phyloP scores from a whole-genome alignment of 2,888 invertebrate genomes.

The Epinotia brunnichana region DNA sequence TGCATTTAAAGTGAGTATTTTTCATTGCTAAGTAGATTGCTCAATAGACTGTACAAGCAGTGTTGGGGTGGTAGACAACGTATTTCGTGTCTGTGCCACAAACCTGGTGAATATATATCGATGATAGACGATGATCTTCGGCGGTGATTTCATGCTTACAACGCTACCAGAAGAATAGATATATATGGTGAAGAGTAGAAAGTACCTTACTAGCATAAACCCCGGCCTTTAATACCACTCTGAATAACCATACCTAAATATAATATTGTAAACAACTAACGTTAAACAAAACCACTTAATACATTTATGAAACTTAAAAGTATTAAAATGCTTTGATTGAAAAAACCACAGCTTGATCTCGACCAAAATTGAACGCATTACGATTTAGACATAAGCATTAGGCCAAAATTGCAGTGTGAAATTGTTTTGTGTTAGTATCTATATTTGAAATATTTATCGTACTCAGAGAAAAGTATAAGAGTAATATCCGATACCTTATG shows the following conservation, averaged over 20 bases:
- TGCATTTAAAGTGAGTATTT: no score
- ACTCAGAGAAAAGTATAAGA: not conserved
- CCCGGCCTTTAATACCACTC: not conserved
- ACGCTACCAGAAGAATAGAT: no score
- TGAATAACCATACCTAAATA: not conserved
- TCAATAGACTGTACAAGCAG: no score
- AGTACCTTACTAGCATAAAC: not conserved
- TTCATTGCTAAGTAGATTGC: no score
- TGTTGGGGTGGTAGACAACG: not conserved
- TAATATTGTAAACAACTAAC: not conserved
- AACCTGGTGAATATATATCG: not conserved
- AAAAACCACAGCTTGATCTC: constrained; percentile 12
- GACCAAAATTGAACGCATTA: constrained; percentile 25
- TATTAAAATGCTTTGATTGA: not conserved
- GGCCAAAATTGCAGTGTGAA: constrained; percentile 2
- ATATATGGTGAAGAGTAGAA: no score
- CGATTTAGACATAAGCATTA: constrained; percentile 29
- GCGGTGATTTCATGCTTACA: no score
- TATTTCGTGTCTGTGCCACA: not conserved
- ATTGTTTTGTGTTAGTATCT: not conserved
- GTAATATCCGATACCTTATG: not conserved
- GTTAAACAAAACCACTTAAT: not conserved
- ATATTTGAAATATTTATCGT: not conserved
- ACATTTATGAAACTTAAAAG: not conserved
- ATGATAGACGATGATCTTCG: no score